Evolutionary conservation across 1,140 invertebrate genomes (phyloP), one percentile per base, ranked within the genome.

Genomic region (Sycobia sp.): DNA sequence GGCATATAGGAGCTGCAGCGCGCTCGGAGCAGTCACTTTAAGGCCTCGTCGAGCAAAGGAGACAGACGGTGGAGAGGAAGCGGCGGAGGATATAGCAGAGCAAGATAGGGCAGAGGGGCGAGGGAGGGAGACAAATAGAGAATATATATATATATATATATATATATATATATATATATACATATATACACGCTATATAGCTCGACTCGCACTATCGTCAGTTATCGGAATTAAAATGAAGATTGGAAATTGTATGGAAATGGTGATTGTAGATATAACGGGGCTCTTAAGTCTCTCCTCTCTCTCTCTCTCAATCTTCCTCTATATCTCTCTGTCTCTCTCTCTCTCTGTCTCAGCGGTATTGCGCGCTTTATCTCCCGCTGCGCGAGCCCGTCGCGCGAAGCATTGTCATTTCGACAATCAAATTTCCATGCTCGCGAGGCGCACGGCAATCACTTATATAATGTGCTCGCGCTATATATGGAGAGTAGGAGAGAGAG

Each of bases 191-290:
- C 49, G 49, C 49, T 29, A 22, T 38, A 27, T 11, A 11, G 29
- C 29, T 32, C 2, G n/a, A 32, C 16, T 11, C n/a, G n/a, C 34
- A 22, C 32, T 62, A 50, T 50, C 25, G 25, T n/a, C 25, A 25
- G 8, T 44, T 58, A 58, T 64, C 56, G 32, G 39, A 65, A 65
- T 53, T 53, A 54, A 46, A 65, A 59, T 44, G 50, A 65, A 59
- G 56, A 59, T 65, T 65, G 41, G 41, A 57, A 59, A 65, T 54
- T 54, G 56, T 23, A 59, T 53, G 25, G 49, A 39, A 54, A 65
- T 59, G 49, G 23, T n/a, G 41, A 58, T 41, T 32, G 23, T 20
- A 54, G 54, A 51, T 51, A 51, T 64, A 64, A 57, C 62, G 62
- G 38, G n/a, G 18, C 36, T 57, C 25, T 23, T 43, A 38, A n/a